phyloP scores from a whole-genome alignment of 1,140 invertebrate species.

The Cheumatopsyche charites region DNA sequence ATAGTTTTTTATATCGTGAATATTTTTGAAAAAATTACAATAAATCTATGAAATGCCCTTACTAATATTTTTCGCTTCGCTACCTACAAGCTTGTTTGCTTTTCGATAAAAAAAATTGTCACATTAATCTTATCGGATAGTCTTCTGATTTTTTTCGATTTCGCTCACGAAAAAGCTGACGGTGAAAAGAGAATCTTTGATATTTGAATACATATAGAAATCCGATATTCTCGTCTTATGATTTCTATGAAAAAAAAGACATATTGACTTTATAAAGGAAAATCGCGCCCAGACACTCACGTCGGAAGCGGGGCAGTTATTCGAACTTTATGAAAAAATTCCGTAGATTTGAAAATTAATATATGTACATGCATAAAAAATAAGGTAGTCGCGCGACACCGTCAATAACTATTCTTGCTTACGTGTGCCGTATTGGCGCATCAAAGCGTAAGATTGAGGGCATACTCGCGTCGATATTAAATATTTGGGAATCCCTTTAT shows the following conservation, averaged over 20 bases:
- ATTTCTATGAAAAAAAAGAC: too few species aligned
- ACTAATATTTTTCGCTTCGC: conserved; percentile 1
- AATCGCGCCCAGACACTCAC: too few species aligned
- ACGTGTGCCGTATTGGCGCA: conserved; percentile 4
- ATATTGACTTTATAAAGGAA: too few species aligned
- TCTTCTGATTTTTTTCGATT: not conserved
- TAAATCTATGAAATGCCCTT: too few species aligned
- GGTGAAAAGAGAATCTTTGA: not conserved
- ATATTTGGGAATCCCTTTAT: conserved; percentile 32
- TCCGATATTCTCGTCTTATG: too few species aligned
- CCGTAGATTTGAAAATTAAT: too few species aligned
- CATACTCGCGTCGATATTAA: conserved; percentile 19
- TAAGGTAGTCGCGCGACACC: too few species aligned
- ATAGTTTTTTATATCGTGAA: too few species aligned
- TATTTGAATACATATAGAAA: conserved; percentile 9
- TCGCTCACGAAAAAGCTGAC: not conserved
- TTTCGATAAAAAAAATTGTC: conserved; percentile 4
- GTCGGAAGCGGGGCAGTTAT: too few species aligned
- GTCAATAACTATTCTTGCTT: conserved; percentile 12
- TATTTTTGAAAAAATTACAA: too few species aligned
- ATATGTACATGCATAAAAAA: too few species aligned
- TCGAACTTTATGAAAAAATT: too few species aligned
- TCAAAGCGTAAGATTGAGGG: conserved; percentile 3
- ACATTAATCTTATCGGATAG: not conserved
- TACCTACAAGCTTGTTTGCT: not conserved